These are phyloP conservation scores for Lepidurus apus DNA, from an alignment of 1,140 invertebrate genomes.

Conservation along the genomic window DNA sequence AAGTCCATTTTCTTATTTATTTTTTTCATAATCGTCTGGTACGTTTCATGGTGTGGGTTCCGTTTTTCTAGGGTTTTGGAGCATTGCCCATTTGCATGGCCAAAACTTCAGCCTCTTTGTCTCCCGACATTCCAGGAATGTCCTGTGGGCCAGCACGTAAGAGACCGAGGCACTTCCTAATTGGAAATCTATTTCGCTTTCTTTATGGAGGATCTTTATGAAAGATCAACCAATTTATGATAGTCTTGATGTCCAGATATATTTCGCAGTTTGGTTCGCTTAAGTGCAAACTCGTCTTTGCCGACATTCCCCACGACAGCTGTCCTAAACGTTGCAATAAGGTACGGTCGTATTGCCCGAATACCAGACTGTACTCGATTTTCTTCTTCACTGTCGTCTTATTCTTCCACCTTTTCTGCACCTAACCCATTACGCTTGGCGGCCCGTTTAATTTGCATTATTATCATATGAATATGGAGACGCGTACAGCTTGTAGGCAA, in stretches of 20 bases:
- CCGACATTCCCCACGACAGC: no score
- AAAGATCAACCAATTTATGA: background rate
- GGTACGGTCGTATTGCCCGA: background rate
- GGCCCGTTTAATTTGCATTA: background rate
- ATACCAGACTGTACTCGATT: background rate
- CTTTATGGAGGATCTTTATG: background rate
- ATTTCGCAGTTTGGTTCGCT: no score
- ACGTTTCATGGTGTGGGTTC: conserved; percentile 17
- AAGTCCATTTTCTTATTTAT: no score
- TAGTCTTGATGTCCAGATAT: no score
- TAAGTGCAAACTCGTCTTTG: no score
- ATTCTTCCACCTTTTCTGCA: background rate
- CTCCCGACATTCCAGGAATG: no score
- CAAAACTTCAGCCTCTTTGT: conserved; percentile 91
- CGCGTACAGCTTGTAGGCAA: background rate
- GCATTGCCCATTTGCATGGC: conserved; percentile 97
- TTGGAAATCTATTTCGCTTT: background rate
- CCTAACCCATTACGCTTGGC: background rate
- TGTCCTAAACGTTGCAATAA: background rate
- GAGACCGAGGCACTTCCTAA: no score
- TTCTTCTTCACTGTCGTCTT: background rate
- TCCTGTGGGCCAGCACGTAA: no score
- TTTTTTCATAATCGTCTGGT: background rate
- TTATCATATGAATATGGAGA: background rate
- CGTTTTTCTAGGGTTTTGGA: conserved; percentile 66